Conservation (phyloP, 2,113 vertebrate species). For the Ginglymostoma cirratum region DNA sequence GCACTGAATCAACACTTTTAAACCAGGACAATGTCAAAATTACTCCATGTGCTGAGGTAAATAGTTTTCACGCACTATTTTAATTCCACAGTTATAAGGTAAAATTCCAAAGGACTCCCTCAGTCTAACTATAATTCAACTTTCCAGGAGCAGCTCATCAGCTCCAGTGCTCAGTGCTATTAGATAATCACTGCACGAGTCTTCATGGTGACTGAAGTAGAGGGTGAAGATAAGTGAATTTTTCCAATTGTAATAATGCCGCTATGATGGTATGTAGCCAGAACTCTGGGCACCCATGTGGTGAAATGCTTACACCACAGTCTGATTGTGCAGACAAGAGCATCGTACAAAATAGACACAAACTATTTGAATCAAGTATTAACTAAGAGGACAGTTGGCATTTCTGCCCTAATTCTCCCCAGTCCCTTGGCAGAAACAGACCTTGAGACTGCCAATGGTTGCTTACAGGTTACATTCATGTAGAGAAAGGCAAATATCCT, state of each 20-base stretch:
- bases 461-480: background rate
- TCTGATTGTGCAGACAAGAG: background rate
- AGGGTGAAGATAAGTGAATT: background rate
- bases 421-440: background rate
- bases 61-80: background rate
- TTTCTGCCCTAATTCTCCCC: background rate
- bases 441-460: background rate
- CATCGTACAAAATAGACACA: background rate
- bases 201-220: background rate
- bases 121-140: background rate
- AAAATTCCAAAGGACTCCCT: background rate
- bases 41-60: background rate
- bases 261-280: background rate
- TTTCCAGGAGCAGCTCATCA: background rate
- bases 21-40: background rate
- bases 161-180: background rate
- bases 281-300: background rate
- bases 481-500: background rate
- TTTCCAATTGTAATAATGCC: background rate
- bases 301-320: background rate
- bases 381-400: background rate
- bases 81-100: background rate
- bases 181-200: background rate
- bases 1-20: background rate
- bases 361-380: background rate